phyloP scores from a whole-genome alignment of 2,888 invertebrate genomes.

The Sylvicola cinctus region DNA sequence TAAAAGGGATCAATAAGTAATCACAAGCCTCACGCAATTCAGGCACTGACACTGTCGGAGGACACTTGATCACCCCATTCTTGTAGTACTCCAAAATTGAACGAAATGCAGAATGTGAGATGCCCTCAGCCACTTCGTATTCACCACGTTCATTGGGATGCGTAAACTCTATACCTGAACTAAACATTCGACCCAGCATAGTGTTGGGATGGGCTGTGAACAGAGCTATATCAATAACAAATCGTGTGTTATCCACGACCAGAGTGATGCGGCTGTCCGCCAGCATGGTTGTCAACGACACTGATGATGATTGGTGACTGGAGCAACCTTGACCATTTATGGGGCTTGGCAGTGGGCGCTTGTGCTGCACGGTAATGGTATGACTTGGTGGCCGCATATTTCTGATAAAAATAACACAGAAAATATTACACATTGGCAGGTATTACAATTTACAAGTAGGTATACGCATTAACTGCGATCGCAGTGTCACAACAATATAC shows the following conservation, averaged over 20 bases:
- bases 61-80: constrained; percentile 79
- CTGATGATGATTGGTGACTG: neutral
- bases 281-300: neutral
- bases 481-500: neutral
- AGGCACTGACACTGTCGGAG: constrained; percentile 86
- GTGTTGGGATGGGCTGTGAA: constrained; percentile 94
- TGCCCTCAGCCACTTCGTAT: constrained; percentile 92
- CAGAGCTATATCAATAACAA: constrained; percentile 80
- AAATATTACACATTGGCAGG: too few relatives aligned
- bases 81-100: constrained; percentile 91
- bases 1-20: constrained; percentile 93
- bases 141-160: constrained; percentile 93
- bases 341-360: constrained; percentile 1
- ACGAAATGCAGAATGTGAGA: constrained; percentile 85
- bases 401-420: too few relatives aligned
- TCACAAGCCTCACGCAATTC: constrained; percentile 97
- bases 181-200: constrained; percentile 98
- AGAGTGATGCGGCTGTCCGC: constrained; percentile 68
- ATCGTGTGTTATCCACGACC: constrained; percentile 90
- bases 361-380: neutral
- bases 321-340: neutral
- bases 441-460: too few relatives aligned
- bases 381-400: too few relatives aligned
- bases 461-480: neutral
- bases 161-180: constrained; percentile 75